Evolutionary conservation across 2,113 vertebrate genomes (phyloP).

Genomic region (Amphiprion percula): DNA sequence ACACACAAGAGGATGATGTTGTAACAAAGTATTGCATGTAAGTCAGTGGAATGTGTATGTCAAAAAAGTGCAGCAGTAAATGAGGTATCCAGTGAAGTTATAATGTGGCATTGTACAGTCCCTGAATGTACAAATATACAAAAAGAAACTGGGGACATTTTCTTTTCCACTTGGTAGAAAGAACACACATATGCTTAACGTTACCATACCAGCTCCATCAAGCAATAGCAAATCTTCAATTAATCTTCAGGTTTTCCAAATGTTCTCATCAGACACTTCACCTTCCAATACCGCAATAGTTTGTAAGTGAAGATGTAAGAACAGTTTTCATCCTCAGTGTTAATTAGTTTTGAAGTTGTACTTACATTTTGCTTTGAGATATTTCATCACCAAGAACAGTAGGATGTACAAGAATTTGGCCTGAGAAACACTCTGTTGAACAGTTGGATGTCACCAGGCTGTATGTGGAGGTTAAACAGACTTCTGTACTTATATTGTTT

Average conservation of each 20-base stretch:
- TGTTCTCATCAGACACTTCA: neutral
- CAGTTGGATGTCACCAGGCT: neutral
- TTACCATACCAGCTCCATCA: neutral
- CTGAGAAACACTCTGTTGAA: neutral
- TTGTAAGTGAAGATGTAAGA: neutral
- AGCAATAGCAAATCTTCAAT: neutral
- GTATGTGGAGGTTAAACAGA: too few species aligned
- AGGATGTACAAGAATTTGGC: neutral
- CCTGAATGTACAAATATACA: too few species aligned
- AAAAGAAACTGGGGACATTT: too few species aligned
- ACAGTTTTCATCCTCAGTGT: neutral
- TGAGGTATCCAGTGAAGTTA: too few species aligned
- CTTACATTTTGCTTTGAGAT: neutral
- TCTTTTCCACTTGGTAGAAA: too few species aligned
- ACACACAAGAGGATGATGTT: too few species aligned
- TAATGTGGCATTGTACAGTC: too few species aligned
- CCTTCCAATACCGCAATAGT: neutral
- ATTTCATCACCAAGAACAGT: neutral
- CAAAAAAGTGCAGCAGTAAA: too few species aligned
- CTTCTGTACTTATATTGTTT: neutral
- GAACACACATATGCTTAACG: neutral
- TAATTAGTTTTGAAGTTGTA: neutral
- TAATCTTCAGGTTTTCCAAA: constrained; percentile 5
- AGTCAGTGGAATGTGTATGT: too few species aligned
- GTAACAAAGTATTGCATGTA: too few species aligned